Base-by-base conservation (phyloP, 2,888 invertebrate genomes). In the Meteorus cinctellus region DNA sequence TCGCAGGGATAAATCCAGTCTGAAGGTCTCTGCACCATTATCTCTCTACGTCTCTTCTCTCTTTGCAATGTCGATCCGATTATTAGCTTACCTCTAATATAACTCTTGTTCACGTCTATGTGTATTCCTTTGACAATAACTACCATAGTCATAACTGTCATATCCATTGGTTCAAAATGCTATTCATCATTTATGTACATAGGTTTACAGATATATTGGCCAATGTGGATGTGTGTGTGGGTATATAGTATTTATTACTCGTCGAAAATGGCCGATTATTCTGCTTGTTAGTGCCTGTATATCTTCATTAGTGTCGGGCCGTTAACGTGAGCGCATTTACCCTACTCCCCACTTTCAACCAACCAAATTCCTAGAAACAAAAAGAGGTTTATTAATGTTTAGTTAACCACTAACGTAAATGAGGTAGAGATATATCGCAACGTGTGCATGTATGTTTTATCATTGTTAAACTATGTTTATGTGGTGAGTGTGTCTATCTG, bases 231-330 rank as follows among this genome's bases (percentile, higher is more conserved):
- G n/a, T 69, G 12, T 67, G 45, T n/a, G n/a, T 29, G 45, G 48
- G 45, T 60, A 63, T 71, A 63, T 69, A 71, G 65, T 75, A 63
- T 74, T 77, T 72, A 73, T 74, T 73, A 72, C 77, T 78, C 78
- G 75, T 79, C 72, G 76, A 79, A 80, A 82, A 78, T 72, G 76
- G 69, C 76, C 79, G 73, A 76, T 80, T 79, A 78, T 77, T 65
- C 66, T 78, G 75, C 74, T 79, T 72, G 72, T 76, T 74, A 74
- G 70, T 74, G 77, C 74, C 79, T 78, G 76, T 81, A 81, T 78
- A 79, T 80, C 78, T 81, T 78, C 78, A 81, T 81, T 81, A 81
- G 79, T 75, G 78, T 82, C 77, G 36, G 74, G 71, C 75, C 67
- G 75, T 78, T 75, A 77, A 80, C 70, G 78, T 72, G 74, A 34